phyloP scores from a whole-genome alignment of 2,797 vertebrate species.

The Tolypeutes matacus region DNA sequence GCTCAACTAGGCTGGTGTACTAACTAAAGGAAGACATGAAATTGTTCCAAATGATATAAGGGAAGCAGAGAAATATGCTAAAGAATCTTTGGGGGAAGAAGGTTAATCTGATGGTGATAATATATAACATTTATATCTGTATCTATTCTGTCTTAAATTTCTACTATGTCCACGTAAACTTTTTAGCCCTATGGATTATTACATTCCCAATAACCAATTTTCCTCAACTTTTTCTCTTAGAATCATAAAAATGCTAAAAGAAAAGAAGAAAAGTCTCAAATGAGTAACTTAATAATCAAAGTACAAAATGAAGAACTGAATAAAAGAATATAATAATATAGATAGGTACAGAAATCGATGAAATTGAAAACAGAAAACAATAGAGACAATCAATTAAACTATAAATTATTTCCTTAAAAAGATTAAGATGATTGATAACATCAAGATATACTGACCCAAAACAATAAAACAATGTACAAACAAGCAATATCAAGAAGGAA shows the following conservation, averaged over 20 bases:
- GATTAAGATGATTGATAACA: not conserved
- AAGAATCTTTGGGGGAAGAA: constrained; percentile 99
- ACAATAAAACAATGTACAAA: too few species aligned
- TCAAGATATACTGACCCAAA: not conserved
- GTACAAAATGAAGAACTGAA: not conserved
- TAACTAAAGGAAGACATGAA: constrained; percentile 97
- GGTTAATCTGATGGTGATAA: constrained; percentile 99
- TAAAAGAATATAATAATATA: not conserved
- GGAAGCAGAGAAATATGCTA: constrained; percentile 98
- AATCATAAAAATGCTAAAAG: constrained; percentile 76
- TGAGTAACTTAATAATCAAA: not conserved
- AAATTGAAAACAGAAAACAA: not conserved
- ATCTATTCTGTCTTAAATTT: constrained; percentile 67
- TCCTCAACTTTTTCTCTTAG: constrained; percentile 84
- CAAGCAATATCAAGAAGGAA: not conserved
- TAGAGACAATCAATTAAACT: not conserved
- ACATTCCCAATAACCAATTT: constrained; percentile 66
- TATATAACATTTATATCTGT: constrained; percentile 90
- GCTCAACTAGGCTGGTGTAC: constrained; percentile 98
- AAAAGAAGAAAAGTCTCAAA: not conserved
- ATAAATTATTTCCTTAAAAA: not conserved
- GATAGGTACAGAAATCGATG: not conserved
- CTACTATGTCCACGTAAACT: constrained; percentile 67
- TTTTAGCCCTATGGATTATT: constrained; percentile 64
- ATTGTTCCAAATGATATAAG: constrained; percentile 97